Conservation (phyloP, 1,140 invertebrate species). For the Hyles vespertilio region DNA sequence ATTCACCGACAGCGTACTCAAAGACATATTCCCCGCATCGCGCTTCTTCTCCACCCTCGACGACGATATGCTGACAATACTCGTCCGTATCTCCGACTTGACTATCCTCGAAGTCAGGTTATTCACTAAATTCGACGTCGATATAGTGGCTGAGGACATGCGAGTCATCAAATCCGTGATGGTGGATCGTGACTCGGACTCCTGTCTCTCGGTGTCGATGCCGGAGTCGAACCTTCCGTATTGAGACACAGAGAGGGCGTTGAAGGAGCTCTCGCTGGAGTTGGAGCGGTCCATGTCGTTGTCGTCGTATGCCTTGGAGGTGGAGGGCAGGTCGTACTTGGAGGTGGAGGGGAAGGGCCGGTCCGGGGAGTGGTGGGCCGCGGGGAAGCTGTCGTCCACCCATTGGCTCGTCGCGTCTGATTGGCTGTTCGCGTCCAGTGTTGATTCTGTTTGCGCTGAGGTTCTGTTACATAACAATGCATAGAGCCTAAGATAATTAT, state of each 20-base stretch:
- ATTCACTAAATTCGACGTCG: slow-evolving; percentile 51
- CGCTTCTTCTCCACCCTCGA: slow-evolving; percentile 60
- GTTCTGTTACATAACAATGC: slow-evolving; percentile 13
- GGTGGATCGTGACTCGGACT: slow-evolving; percentile 40
- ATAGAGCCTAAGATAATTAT: no score
- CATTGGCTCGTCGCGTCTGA: slow-evolving; percentile 71
- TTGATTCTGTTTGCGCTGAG: slow-evolving; percentile 38
- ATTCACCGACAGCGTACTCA: slow-evolving; percentile 69
- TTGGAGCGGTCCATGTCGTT: slow-evolving; percentile 39
- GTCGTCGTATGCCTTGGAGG: slow-evolving; percentile 55
- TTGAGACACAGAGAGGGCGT: slow-evolving; percentile 57
- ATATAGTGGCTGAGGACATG: slow-evolving; percentile 56
- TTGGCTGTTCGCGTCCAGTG: slow-evolving; percentile 41
- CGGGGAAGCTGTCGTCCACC: slow-evolving; percentile 71
- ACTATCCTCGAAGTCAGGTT: slow-evolving; percentile 49
- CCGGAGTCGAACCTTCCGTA: slow-evolving; percentile 58
- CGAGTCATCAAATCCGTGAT: slow-evolving; percentile 61
- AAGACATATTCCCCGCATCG: slow-evolving; percentile 57
- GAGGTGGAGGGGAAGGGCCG: slow-evolving; percentile 30
- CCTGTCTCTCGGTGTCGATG: slow-evolving; percentile 40
- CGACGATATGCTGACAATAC: slow-evolving; percentile 65
- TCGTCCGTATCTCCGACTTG: slow-evolving; percentile 65
- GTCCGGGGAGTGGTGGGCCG: slow-evolving; percentile 31
- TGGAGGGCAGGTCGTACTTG: slow-evolving; percentile 53
- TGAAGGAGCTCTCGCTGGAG: slow-evolving; percentile 68